Evolutionary conservation across 2,113 vertebrate species (phyloP), one percentile per base, ranked within the genome.

Genomic region (Phaetusa simplex): DNA sequence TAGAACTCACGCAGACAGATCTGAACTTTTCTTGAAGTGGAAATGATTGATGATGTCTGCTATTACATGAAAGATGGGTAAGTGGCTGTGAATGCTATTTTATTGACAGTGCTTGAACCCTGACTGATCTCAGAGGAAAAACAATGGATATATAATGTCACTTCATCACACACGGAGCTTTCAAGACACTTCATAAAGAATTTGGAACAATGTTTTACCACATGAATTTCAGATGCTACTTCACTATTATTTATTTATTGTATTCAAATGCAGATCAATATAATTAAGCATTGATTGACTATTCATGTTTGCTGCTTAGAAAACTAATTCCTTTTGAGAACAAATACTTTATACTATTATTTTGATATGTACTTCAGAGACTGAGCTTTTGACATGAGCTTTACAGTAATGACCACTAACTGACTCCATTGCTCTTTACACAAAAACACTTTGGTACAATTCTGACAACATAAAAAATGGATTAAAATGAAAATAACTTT

Each of bases 41-140:
- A 49, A 93, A 61, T 86, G 83, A 91, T 93, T 86, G 83, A 93
- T 94, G 81, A 52, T 59, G 30, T 64, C 61, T 74, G 53, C 66
- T 65, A 11, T 52, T 43, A 42, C 26, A 13, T 64, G 70, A 93
- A 83, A 22, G 32, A 95, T 85, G 65, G 53, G 38, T 72, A 85
- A 86, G 24, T 43, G 67, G 23, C 50, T 93, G 38, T 65, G 78
- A 88, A 58, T 69, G 42, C 32, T 79, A 6, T 72, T 93, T 93
- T 95, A 88, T 84, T 87, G 83, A 88, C 65, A 84, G 32, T 43
- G 18, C 29, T 92, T 88, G 92, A 67, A 73, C 71, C 36, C 59
- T 88, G 79, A 81, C 91, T 93, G 77, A 97, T 96, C 76, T 93
- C 56, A 92, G 59, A 92, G 53, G 86, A 93, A 93, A 80, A 96